Conservation (phyloP, 1,140 invertebrate genomes). For the Drosophila littoralis region DNA sequence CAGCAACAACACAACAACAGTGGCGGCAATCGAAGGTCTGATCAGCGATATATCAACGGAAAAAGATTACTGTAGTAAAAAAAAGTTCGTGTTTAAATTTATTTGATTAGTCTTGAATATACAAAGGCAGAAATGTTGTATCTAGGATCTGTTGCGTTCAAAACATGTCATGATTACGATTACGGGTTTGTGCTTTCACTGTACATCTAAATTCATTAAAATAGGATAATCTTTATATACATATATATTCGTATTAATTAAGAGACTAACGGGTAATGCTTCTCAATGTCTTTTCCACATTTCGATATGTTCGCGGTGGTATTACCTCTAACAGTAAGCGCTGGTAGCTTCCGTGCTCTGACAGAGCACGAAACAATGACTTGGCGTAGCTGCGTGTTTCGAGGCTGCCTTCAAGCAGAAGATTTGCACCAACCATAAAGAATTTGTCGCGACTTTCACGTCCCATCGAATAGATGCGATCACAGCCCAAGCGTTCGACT, state of each 20-base stretch:
- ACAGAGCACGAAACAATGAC: conserved; percentile 87
- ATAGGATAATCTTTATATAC: conserved; percentile 15
- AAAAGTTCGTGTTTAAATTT: background rate
- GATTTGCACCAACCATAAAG: conserved; percentile 91
- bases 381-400: conserved; percentile 92
- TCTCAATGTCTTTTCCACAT: conserved; percentile 88
- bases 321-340: conserved; percentile 88
- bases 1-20: conserved; percentile 44
- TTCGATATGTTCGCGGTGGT: conserved; percentile 87
- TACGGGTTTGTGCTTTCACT: background rate
- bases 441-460: conserved; percentile 92
- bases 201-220: background rate
- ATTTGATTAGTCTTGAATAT: conserved; percentile 43
- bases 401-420: conserved; percentile 93
- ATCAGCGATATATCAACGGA: conserved; percentile 57
- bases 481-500: conserved; percentile 89
- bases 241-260: conserved; percentile 8
- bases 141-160: background rate
- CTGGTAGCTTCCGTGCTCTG: conserved; percentile 88
- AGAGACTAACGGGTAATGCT: conserved; percentile 60
- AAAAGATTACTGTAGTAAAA: conserved; percentile 5
- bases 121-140: background rate
- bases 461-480: conserved; percentile 89
- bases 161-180: background rate
- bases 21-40: conserved; percentile 62